Conservation (phyloP, 2,797 vertebrate genomes). For the Chiroxiphia lanceolata region DNA sequence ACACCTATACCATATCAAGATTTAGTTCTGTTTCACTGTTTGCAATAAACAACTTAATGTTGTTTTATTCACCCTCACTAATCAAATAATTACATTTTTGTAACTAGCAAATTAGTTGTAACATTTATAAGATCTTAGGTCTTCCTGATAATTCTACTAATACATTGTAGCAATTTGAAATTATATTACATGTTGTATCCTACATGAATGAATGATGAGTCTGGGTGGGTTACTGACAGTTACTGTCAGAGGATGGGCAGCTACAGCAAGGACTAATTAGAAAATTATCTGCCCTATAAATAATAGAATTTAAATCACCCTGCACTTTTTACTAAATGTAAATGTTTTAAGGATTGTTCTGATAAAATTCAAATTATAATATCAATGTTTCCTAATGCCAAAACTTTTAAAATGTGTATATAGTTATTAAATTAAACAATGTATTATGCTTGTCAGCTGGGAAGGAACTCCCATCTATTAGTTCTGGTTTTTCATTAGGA, state of each 20-base stretch:
- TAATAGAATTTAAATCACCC: neutral
- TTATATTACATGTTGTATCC: neutral
- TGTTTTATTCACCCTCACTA: neutral
- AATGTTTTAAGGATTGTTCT: neutral
- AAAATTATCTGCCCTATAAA: neutral
- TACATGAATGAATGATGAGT: neutral
- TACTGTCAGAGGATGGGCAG: neutral
- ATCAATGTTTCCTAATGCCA: neutral
- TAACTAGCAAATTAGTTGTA: neutral
- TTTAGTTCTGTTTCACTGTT: neutral
- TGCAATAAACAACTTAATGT: neutral
- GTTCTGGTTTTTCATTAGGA: neutral
- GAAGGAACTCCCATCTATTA: neutral
- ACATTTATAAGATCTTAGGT: neutral
- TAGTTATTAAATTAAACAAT: neutral
- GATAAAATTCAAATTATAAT: neutral
- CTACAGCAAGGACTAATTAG: neutral
- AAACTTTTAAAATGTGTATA: neutral
- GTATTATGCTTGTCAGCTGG: neutral
- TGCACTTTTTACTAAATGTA: neutral
- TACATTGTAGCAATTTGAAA: neutral
- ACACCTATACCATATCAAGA: neutral
- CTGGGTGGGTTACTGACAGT: neutral
- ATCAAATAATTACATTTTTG: neutral
- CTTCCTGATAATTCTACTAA: neutral